Conservation (phyloP, 2,797 vertebrate genomes). For the Hypotaenidia okinawae region DNA sequence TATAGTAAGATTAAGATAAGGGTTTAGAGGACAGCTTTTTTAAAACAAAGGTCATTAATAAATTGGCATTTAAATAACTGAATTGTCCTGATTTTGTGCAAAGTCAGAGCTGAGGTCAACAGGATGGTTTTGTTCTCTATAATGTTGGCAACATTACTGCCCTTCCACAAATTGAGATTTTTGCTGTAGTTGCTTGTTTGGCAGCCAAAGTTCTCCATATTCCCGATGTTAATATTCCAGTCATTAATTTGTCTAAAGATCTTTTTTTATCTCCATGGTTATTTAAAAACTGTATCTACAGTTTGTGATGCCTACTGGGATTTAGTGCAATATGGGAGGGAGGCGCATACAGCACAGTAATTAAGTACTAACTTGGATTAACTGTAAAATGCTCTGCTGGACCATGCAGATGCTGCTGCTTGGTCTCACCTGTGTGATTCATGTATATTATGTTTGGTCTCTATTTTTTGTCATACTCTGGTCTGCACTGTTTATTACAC, state of each 20-base stretch:
- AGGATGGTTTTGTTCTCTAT: neutral
- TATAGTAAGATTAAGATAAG: neutral
- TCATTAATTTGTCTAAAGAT: too few relatives aligned
- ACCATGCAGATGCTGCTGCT: neutral
- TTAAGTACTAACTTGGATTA: neutral
- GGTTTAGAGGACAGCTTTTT: neutral
- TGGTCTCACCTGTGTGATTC: neutral
- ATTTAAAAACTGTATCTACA: neutral
- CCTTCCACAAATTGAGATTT: neutral
- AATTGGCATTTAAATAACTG: neutral
- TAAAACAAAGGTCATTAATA: neutral
- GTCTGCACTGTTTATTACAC: neutral
- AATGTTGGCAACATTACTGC: neutral
- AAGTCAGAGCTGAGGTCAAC: neutral
- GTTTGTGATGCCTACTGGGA: conserved; percentile 1
- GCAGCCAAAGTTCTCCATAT: neutral
- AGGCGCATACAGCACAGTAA: neutral
- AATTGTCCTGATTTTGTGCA: neutral
- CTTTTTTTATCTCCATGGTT: neutral
- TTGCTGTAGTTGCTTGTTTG: neutral
- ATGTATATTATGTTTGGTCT: neutral
- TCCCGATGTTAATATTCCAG: neutral
- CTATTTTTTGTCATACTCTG: neutral
- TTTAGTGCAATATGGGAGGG: neutral
- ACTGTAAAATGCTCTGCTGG: neutral